Percentiles rank a stretch among this genome's conserved stretches.
These are phyloP conservation scores for Drosophila leontia DNA, from an alignment of 1,140 invertebrate genomes.

Conservation along the genomic window DNA sequence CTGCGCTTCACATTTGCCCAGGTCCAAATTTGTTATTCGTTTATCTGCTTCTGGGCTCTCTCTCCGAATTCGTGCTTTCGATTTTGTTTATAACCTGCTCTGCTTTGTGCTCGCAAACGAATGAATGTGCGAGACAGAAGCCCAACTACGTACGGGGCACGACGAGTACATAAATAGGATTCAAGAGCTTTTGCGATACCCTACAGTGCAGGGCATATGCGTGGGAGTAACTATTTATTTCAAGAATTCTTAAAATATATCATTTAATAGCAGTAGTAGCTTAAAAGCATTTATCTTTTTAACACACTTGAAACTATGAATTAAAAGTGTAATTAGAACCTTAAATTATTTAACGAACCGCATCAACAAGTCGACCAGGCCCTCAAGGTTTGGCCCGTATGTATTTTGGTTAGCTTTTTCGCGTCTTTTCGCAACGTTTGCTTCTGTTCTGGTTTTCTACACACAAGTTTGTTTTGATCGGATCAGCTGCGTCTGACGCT, in stretches of 20 bases:
- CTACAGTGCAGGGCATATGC: constrained; percentile 28
- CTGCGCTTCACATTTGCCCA: constrained; percentile 61
- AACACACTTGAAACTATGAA: too few species aligned
- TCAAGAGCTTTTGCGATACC: constrained; percentile 59
- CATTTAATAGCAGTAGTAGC: not conserved
- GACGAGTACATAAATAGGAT: constrained; percentile 23
- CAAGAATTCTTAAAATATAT: not conserved
- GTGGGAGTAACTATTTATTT: not conserved
- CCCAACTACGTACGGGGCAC: constrained; percentile 1
- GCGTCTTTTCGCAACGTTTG: constrained; percentile 58
- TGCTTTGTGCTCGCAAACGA: constrained; percentile 48
- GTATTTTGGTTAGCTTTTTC: constrained; percentile 62
- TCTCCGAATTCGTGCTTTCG: constrained; percentile 69
- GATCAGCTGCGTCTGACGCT: constrained; percentile 48
- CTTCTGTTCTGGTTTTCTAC: constrained; percentile 68
- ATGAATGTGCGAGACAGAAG: constrained; percentile 14
- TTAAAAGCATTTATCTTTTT: too few species aligned
- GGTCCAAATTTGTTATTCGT: constrained; percentile 52
- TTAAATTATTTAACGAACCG: constrained; percentile 11
- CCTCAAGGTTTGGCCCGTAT: constrained; percentile 10
- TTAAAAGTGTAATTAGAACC: too few species aligned
- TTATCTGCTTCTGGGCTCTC: constrained; percentile 44
- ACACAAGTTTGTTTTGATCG: constrained; percentile 63
- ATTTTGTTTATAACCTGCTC: constrained; percentile 83
- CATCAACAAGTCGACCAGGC: constrained; percentile 26